Evolutionary conservation across 2,113 vertebrate species (phyloP).

Genomic region (Peromyscus polionotus): DNA sequence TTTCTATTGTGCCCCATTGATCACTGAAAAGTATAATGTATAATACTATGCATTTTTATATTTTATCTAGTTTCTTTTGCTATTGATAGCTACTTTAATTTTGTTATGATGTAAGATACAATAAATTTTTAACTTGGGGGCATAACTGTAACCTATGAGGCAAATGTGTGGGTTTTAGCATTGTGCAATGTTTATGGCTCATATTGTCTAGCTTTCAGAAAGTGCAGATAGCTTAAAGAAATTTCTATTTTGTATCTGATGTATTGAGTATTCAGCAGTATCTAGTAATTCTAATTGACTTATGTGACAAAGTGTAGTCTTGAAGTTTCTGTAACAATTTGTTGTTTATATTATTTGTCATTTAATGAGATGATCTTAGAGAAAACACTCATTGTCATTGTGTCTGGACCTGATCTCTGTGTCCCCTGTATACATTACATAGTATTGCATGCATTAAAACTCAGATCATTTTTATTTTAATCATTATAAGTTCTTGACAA

Average conservation of each 20-base stretch:
- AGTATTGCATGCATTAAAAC: neutral
- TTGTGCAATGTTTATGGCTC: neutral
- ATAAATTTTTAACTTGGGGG: neutral
- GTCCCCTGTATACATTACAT: neutral
- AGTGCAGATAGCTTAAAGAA: neutral
- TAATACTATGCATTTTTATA: neutral
- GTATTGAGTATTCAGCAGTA: neutral
- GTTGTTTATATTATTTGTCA: neutral
- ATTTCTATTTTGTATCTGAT: neutral
- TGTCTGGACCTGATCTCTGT: neutral
- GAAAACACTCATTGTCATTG: neutral
- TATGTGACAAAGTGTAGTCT: neutral
- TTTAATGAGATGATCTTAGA: neutral
- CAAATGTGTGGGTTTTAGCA: neutral
- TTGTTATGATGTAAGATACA: neutral
- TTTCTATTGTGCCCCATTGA: neutral
- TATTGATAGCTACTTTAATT: neutral
- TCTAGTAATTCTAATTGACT: no score
- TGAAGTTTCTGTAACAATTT: neutral
- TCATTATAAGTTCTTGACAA: neutral
- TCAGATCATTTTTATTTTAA: neutral
- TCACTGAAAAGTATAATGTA: neutral
- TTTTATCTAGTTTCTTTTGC: neutral
- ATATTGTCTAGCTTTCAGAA: neutral
- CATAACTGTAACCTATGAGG: neutral